phyloP scores from a whole-genome alignment of 92 coral and sea anemone species.

The Actinernus sp. region DNA sequence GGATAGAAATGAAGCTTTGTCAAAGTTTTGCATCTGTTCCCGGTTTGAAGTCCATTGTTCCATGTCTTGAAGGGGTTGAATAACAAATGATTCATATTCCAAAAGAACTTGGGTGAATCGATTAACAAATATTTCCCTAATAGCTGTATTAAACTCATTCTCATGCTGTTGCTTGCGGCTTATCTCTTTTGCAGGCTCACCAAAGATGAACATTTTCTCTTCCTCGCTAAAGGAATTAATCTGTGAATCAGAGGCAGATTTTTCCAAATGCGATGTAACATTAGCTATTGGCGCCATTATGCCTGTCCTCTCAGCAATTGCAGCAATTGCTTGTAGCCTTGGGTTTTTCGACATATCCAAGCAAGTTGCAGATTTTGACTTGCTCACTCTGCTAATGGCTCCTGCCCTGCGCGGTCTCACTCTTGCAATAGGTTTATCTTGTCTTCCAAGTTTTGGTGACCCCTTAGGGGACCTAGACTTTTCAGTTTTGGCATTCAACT shows the following conservation, averaged over 20 bases:
- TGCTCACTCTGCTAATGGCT: slow-evolving; percentile 49
- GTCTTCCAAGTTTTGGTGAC: slow-evolving; percentile 45
- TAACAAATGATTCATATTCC: slow-evolving; percentile 96
- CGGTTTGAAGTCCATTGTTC: slow-evolving; percentile 97
- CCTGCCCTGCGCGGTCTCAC: slow-evolving; percentile 56
- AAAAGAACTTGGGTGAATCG: slow-evolving; percentile 90
- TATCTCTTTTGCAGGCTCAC: slow-evolving; percentile 83
- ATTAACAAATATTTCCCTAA: slow-evolving; percentile 93
- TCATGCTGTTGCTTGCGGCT: slow-evolving; percentile 78
- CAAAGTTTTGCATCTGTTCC: slow-evolving; percentile 99
- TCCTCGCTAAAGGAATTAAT: slow-evolving; percentile 63
- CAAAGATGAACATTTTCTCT: slow-evolving; percentile 68
- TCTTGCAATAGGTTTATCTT: slow-evolving; percentile 48
- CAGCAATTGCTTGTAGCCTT: slow-evolving; percentile 89
- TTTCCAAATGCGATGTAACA: slow-evolving; percentile 78
- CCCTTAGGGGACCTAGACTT: slow-evolving; percentile 22
- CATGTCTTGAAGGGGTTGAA: slow-evolving; percentile 93
- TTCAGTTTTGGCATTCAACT: slow-evolving; percentile 11
- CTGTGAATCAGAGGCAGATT: slow-evolving; percentile 83
- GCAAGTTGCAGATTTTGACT: slow-evolving; percentile 81
- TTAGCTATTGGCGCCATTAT: slow-evolving; percentile 92
- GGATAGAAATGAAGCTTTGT: slow-evolving; percentile 97
- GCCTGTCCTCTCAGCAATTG: slow-evolving; percentile 95
- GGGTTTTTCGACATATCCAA: slow-evolving; percentile 88
- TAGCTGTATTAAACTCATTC: slow-evolving; percentile 88